Conservation (phyloP, 2,888 invertebrate species). For the Aspidiotus destructor region DNA sequence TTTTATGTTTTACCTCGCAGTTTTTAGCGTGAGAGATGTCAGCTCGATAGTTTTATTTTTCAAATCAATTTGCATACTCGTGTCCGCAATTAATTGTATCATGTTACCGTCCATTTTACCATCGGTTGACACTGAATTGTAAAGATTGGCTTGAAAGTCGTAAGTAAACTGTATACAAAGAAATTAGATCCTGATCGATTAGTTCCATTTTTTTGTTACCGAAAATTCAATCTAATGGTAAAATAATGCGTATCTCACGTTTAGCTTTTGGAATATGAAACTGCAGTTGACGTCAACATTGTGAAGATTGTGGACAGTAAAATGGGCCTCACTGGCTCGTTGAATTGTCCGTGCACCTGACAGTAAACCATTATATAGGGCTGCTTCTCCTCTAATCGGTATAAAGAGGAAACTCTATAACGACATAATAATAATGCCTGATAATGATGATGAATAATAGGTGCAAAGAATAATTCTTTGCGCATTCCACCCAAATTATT, state of each 20-base stretch:
- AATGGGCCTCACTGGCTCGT: conserved; percentile 11
- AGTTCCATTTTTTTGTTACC: background rate
- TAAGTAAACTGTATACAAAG: conserved; percentile 17
- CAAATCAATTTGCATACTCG: conserved; percentile 6
- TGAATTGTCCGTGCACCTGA: conserved; percentile 5
- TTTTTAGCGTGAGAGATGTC: conserved; percentile 1
- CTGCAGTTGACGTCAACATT: conserved; percentile 8
- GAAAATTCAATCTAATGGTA: background rate
- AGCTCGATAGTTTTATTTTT: conserved; percentile 8
- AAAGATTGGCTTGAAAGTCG: conserved; percentile 21
- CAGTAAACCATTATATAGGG: conserved; percentile 21
- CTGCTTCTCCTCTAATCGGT: conserved; percentile 15
- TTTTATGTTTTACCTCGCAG: conserved; percentile 5
- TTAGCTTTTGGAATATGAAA: background rate
- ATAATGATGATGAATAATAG: background rate
- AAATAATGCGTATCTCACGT: conserved; percentile 1
- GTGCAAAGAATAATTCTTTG: background rate
- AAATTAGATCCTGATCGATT: background rate
- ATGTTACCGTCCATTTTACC: conserved; percentile 14
- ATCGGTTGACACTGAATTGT: conserved; percentile 14
- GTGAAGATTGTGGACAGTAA: background rate
- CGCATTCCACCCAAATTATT: background rate
- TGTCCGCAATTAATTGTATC: background rate
- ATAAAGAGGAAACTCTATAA: background rate
- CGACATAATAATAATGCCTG: background rate